Evolutionary conservation across 2,888 invertebrate genomes (phyloP), one percentile per base, ranked within the genome.

Genomic region (Aleiodes testaceus): DNA sequence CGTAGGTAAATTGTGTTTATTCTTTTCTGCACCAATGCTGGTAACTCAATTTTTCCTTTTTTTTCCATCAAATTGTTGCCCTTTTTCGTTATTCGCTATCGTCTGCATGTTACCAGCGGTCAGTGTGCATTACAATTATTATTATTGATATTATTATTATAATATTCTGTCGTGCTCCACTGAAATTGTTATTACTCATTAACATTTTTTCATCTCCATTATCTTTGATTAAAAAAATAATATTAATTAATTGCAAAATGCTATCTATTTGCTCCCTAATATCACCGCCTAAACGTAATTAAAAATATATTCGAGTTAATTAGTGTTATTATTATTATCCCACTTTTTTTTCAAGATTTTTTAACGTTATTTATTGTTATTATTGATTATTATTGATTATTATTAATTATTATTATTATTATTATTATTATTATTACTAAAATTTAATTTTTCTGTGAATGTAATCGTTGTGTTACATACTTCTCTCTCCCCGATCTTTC

Each of bases 401-500:
- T 79, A 81, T 69, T 73, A 74, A 73, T 74, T 70, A 74, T 78
- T 70, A 72, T 47, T 14, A 47, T 16, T 59, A 20, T 68, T 68
- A 67, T 67, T 50, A 68, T 77, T 75, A 75, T 77, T 74, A 81
- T 81, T 82, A 84, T 79, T 79, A 81, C 70, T 73, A 75, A 73
- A 75, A 70, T 74, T 78, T 70, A 72, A 12, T 76, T 85, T 85
- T 84, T 85, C 83, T 85, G 85, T 86, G 87, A 86, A 87, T 87
- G 87, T 87, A 87, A 87, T 87, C 85, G 87, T 87, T 87, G 87
- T 86, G 85, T 87, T 87, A 87, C 86, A 87, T 85, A 81, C 86
- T 86, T 86, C 82, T 87, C 84, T 87, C 85, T 84, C 84, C 86
- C 85, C 78, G 77, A 85, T 84, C 83, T 86, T 87, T 85, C 86